These are phyloP conservation scores for Conus betulinus DNA, from an alignment of 1,140 invertebrate genomes.

Conservation along the genomic window DNA sequence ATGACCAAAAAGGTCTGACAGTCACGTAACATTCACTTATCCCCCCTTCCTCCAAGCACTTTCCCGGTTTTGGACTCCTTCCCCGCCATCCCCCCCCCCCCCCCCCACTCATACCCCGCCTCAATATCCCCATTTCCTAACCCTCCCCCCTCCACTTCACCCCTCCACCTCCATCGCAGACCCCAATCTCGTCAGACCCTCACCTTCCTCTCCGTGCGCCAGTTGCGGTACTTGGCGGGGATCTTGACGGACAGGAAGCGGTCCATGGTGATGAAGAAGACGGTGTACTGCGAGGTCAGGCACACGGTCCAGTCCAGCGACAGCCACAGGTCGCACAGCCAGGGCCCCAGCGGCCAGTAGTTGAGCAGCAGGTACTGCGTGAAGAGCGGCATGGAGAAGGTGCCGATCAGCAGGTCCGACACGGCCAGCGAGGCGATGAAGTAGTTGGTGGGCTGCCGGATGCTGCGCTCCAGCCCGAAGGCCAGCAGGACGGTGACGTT, in stretches of 20 bases:
- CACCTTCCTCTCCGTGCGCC: slow-evolving; percentile 88
- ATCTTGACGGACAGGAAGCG: slow-evolving; percentile 99
- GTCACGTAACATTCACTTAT: neutral
- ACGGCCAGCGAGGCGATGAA: slow-evolving; percentile 99
- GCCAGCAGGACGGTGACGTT: slow-evolving; percentile 97
- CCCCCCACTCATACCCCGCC: too few species aligned
- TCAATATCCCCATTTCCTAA: neutral
- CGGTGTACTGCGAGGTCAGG: slow-evolving; percentile 98
- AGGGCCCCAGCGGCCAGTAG: slow-evolving; percentile 96
- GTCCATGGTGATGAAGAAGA: slow-evolving; percentile 98
- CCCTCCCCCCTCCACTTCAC: neutral
- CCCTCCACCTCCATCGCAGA: neutral
- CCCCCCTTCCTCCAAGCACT: too few species aligned
- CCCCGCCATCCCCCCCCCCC: too few species aligned
- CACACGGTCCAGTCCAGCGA: slow-evolving; percentile 99
- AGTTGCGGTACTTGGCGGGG: slow-evolving; percentile 96
- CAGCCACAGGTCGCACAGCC: slow-evolving; percentile 98
- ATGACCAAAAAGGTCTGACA: too few species aligned
- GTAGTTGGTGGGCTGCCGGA: slow-evolving; percentile 99
- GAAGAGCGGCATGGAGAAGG: slow-evolving; percentile 92
- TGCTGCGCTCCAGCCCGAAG: slow-evolving; percentile 97
- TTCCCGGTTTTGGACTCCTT: too few species aligned
- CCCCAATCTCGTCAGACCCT: neutral
- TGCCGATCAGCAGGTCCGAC: slow-evolving; percentile 98
- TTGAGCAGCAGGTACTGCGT: slow-evolving; percentile 97